A percentile compares a stretch with the other conserved stretches of the same genome.
Evolutionary conservation across 1,140 invertebrate species (phyloP).

Genomic region (Pseudomyrmex sp.): DNA sequence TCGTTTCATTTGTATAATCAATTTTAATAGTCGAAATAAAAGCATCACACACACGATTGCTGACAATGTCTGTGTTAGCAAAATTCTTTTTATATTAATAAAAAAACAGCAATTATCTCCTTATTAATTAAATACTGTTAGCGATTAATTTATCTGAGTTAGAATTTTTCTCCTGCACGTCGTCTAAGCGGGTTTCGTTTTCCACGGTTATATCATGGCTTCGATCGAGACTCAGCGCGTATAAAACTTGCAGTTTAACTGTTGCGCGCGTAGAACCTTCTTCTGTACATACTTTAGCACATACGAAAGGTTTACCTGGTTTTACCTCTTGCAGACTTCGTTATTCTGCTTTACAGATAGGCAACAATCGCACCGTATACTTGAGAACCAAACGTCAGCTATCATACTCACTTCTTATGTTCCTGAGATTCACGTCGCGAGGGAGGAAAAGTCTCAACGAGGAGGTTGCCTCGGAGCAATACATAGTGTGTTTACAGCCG

Average conservation of each 20-base stretch:
- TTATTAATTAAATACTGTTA: neutral
- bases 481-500: neutral
- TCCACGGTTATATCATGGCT: conserved; percentile 9
- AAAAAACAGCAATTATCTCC: neutral
- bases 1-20: conserved; percentile 59
- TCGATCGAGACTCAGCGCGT: conserved; percentile 25
- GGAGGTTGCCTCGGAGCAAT: conserved; percentile 14
- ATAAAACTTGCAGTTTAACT: conserved; percentile 53
- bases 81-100: no score
- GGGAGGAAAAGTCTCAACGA: conserved; percentile 29
- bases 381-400: conserved; percentile 52
- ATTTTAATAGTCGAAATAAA: conserved; percentile 60
- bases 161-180: neutral
- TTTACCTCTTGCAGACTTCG: conserved; percentile 26
- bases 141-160: conserved; percentile 11
- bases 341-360: conserved; percentile 45
- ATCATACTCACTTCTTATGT: conserved; percentile 61
- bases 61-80: no score
- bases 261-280: conserved; percentile 32
- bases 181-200: conserved; percentile 33
- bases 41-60: conserved; percentile 3
- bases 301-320: conserved; percentile 20
- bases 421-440: conserved; percentile 42
- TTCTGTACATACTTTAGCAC: conserved; percentile 25
- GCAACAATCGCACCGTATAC: conserved; percentile 44